Conservation (phyloP, 1,140 invertebrate genomes). For the Atta cephalotes region DNA sequence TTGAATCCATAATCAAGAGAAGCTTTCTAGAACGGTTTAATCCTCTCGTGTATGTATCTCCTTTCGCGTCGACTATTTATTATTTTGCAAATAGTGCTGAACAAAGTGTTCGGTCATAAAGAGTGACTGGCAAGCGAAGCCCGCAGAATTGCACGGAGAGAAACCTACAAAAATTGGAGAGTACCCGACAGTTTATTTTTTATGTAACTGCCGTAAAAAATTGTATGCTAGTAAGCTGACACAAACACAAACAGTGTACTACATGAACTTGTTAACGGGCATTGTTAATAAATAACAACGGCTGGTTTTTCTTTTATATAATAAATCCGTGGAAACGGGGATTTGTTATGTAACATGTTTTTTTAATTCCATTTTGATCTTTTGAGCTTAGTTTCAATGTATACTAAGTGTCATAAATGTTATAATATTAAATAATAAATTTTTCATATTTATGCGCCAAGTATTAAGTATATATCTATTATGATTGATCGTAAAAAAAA, state of each 20-base stretch:
- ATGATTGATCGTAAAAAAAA: neutral
- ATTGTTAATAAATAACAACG: slow-evolving; percentile 1
- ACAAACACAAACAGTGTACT: neutral
- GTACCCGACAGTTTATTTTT: neutral
- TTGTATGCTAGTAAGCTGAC: neutral
- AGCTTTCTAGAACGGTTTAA: neutral
- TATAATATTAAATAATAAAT: slow-evolving; percentile 5
- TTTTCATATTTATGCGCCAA: neutral
- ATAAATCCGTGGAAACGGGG: neutral
- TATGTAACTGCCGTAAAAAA: neutral
- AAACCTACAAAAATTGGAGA: neutral
- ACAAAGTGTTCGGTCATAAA: neutral
- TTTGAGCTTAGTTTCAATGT: neutral
- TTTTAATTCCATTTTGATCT: neutral
- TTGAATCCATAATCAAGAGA: neutral
- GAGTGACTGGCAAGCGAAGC: neutral
- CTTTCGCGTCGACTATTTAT: slow-evolving; percentile 17
- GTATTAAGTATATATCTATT: neutral
- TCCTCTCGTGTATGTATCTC: neutral
- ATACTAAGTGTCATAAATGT: neutral
- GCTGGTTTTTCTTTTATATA: neutral
- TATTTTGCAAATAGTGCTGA: slow-evolving; percentile 1
- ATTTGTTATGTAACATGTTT: neutral
- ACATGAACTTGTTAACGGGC: neutral
- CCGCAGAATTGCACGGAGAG: slow-evolving; percentile 3